A percentile compares a stretch with the other conserved stretches of the same genome.
These are phyloP conservation scores for Aspidapion aeneum DNA, from an alignment of 2,888 invertebrate genomes.

Conservation along the genomic window DNA sequence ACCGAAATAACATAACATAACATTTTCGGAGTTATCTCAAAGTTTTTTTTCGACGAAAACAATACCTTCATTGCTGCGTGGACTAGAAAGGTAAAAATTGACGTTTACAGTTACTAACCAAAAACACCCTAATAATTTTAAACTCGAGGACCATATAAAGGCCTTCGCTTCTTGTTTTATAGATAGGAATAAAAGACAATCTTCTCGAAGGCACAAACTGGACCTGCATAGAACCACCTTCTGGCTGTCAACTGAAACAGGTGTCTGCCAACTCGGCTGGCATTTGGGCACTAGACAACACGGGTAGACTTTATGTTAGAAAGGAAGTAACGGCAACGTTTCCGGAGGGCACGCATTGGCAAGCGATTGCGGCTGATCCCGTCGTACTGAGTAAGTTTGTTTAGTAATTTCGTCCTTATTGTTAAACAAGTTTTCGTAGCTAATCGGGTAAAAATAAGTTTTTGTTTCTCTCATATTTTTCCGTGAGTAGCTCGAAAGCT, in stretches of 20 bases:
- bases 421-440: too few relatives aligned
- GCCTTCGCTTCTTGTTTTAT: background rate
- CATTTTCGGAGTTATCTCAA: too few relatives aligned
- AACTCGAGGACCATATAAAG: too few relatives aligned
- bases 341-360: slow-evolving; percentile 86
- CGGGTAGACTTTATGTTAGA: slow-evolving; percentile 71
- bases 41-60: too few relatives aligned
- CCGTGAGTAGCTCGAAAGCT: too few relatives aligned
- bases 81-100: too few relatives aligned
- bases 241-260: slow-evolving; percentile 64
- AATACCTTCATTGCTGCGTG: too few relatives aligned
- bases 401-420: background rate
- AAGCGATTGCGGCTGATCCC: slow-evolving; percentile 58
- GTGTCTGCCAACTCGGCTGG: slow-evolving; percentile 69
- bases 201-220: slow-evolving; percentile 47
- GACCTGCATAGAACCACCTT: slow-evolving; percentile 74
- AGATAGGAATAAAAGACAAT: background rate
- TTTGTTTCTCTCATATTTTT: too few relatives aligned
- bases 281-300: slow-evolving; percentile 79
- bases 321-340: slow-evolving; percentile 71
- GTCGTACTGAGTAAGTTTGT: slow-evolving; percentile 50
- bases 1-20: too few relatives aligned
- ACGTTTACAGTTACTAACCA: too few relatives aligned
- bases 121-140: too few relatives aligned
- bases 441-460: too few relatives aligned